Percentiles rank a stretch among this genome's conserved stretches.
Evolutionary conservation across 2,888 invertebrate species (phyloP).

Genomic region (Bombyx huttoni): DNA sequence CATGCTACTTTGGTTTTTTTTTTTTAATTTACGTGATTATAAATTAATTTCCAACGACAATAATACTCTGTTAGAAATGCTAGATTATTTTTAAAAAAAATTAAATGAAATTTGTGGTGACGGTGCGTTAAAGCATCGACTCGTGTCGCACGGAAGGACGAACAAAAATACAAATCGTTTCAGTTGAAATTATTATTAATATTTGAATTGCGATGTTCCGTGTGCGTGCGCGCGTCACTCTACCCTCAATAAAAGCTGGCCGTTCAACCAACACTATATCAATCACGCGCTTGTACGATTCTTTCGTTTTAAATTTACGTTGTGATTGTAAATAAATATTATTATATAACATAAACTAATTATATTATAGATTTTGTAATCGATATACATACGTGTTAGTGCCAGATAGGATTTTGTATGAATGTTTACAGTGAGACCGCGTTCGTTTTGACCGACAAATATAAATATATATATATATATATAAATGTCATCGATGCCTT

Average conservation of each 20-base stretch:
- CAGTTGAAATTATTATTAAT: no score
- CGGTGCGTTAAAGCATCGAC: no score
- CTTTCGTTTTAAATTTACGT: slow-evolving; percentile 61
- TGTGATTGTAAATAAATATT: slow-evolving; percentile 70
- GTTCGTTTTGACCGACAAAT: neutral
- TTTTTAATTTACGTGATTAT: neutral
- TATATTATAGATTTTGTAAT: slow-evolving; percentile 69
- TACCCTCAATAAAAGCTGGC: no score
- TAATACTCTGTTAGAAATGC: slow-evolving; percentile 38
- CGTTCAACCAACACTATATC: slow-evolving; percentile 38
- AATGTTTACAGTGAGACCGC: slow-evolving; percentile 41
- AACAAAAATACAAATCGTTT: no score
- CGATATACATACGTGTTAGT: slow-evolving; percentile 70
- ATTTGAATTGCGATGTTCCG: no score
- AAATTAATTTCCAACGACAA: slow-evolving; percentile 36
- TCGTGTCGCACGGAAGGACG: no score
- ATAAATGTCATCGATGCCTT: slow-evolving; percentile 53
- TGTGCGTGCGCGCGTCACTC: no score
- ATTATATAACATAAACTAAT: slow-evolving; percentile 27
- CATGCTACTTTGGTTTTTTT: neutral
- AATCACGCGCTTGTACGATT: slow-evolving; percentile 54
- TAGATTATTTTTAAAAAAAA: slow-evolving; percentile 22
- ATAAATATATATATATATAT: neutral
- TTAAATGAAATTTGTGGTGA: no score
- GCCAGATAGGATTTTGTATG: slow-evolving; percentile 70